Percentiles rank a stretch among this genome's conserved stretches.
phyloP scores from a whole-genome alignment of 2,113 vertebrate genomes.

The Microtus pennsylvanicus region DNA sequence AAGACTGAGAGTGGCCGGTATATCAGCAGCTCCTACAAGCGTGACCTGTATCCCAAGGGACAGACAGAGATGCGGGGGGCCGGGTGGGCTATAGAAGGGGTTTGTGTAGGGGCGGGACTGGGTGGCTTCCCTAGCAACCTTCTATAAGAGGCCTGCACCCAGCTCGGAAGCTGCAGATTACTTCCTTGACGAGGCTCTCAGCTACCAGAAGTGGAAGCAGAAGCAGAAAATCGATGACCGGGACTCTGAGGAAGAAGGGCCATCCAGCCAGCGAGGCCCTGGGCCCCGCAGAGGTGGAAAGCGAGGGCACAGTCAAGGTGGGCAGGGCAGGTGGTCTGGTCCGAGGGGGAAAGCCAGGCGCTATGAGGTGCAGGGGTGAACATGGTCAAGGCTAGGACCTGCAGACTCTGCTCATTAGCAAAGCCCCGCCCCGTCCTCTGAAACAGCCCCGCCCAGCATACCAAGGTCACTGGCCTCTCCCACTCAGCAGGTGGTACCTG shows the following conservation, averaged over 20 bases:
- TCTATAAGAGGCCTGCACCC: too few species aligned
- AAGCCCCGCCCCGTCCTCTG: background rate
- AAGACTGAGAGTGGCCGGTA: conserved; percentile 91
- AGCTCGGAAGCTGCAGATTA: fast-evolving
- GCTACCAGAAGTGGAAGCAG: conserved; percentile 99
- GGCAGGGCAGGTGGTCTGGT: conserved; percentile 46
- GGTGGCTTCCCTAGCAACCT: background rate
- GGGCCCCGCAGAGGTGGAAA: conserved; percentile 69
- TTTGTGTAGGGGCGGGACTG: conserved; percentile 75
- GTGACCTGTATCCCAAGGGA: conserved; percentile 94
- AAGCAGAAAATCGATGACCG: conserved; percentile 94
- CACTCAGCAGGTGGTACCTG: too few species aligned
- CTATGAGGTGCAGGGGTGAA: background rate
- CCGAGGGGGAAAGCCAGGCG: too few species aligned
- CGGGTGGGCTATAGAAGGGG: background rate
- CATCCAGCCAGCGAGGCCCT: background rate
- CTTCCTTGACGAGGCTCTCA: conserved; percentile 85
- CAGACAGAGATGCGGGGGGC: too few species aligned
- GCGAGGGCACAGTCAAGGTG: conserved; percentile 72
- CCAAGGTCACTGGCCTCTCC: background rate
- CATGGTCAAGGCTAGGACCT: background rate
- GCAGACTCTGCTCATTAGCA: too few species aligned
- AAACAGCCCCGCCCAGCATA: too few species aligned
- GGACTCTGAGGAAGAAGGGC: conserved; percentile 84
- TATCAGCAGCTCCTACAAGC: conserved; percentile 91